Base-by-base conservation (phyloP, 2,113 vertebrate species). In the Grallaria varia region DNA sequence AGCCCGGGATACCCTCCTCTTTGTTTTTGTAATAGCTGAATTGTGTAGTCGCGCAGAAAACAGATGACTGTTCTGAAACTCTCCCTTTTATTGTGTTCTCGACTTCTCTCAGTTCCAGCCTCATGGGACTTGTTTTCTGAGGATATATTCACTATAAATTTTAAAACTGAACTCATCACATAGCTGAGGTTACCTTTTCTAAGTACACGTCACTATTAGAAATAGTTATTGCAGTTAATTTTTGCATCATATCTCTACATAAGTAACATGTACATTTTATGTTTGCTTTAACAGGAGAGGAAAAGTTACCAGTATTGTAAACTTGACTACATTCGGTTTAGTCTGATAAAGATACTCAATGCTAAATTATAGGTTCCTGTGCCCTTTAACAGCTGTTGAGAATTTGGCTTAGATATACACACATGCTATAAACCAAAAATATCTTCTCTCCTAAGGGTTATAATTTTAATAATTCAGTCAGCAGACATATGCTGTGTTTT, bases 381-480 rank as follows among this genome's bases (percentile, higher is more conserved):
- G 72, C 68, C 78, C n/a, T 81, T 71, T 82, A 90, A 47, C 78
- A 90, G 67, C 63, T 94, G 85, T 72, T 72, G 89, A 82, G 81
- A 78, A 79, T 90, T 92, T 87, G 84, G 49, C 87, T 92, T 79
- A 72, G 56, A n/a, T 59, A 55, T 28, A 52, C 22, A 60, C 17
- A 37, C 19, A 67, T 8, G 2, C 56, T 87, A 23, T 87, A 87
- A 92, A 86, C 21, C 44, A 81, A 71, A 94, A 92, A 60, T 87
- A 68, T 64, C 71, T 87, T 71, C 52, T 85, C 53, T 95, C 62
- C 37, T 64, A 69, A 64, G 84, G 58, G 40, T 73, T 89, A 45
- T 81, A 28, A 56, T 82, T 84, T 89, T 84, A 96, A 91, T 96
- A 94, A 84, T 72, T 89, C 28, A 68, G 44, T 81, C 84, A 90